phyloP scores from a whole-genome alignment of 30 jellyfish, hydroid and myxozoan genomes.

The Aurelia sp. region DNA sequence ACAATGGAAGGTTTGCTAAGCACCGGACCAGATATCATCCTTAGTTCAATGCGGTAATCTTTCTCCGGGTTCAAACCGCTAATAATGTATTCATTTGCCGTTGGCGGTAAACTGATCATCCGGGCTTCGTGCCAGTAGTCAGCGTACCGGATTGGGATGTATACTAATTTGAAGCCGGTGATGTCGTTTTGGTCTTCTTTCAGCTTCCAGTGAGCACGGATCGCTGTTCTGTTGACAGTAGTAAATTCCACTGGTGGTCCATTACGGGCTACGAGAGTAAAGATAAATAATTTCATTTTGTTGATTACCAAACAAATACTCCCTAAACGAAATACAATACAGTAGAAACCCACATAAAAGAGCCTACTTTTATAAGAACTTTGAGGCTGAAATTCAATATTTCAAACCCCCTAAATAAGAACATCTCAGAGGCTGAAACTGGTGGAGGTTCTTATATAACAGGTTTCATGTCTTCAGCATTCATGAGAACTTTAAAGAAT shows the following conservation, averaged over 20 bases:
- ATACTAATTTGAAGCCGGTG: constrained; percentile 60
- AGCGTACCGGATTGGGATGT: constrained; percentile 34
- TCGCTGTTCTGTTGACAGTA: constrained; percentile 37
- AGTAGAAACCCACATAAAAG: no score
- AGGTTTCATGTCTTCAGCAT: no score
- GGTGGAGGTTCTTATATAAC: no score
- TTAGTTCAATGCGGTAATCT: constrained; percentile 68
- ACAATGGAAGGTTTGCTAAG: constrained; percentile 49
- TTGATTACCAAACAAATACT: no score
- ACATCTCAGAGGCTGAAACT: no score
- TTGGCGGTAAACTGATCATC: constrained; percentile 20
- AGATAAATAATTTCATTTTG: no score
- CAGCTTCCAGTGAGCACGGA: constrained; percentile 24
- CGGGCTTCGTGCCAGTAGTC: constrained; percentile 70
- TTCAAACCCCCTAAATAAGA: no score
- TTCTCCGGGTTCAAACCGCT: constrained; percentile 29
- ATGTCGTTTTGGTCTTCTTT: constrained; percentile 5
- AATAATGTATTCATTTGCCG: constrained; percentile 11
- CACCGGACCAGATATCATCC: constrained; percentile 55
- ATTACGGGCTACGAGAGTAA: constrained; percentile 18
- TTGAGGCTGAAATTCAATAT: no score
- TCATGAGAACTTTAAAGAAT: no score
- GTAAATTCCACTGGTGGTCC: constrained; percentile 48
- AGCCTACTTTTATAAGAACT: no score
- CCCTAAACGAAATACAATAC: no score